These are phyloP conservation scores for Glyphotaelius pellucidus DNA, from an alignment of 2,888 invertebrate genomes.

Conservation along the genomic window DNA sequence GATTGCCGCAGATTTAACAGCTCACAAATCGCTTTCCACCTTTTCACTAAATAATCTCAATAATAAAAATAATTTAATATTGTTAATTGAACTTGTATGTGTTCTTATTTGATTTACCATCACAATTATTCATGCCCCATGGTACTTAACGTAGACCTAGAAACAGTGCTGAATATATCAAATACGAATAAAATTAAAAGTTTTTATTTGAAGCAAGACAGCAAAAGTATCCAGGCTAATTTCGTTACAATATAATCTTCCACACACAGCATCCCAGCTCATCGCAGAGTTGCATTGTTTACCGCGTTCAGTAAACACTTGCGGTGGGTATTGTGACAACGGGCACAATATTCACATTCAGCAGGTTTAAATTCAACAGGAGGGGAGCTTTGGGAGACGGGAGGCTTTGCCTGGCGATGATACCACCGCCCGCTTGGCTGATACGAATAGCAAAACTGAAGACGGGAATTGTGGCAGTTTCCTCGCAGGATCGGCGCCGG, in stretches of 20 bases:
- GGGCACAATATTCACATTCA: not conserved
- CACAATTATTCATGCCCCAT: too few species aligned
- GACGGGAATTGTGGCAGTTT: conserved; percentile 51
- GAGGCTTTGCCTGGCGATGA: not conserved
- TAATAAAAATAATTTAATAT: too few species aligned
- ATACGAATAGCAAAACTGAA: not conserved
- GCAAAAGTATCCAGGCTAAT: not conserved
- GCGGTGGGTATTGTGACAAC: not conserved
- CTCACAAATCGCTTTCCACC: too few species aligned
- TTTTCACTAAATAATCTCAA: too few species aligned
- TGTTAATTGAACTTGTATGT: too few species aligned
- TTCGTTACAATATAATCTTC: not conserved
- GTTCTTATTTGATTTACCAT: too few species aligned
- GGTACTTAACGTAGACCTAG: too few species aligned
- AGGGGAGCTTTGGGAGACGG: not conserved
- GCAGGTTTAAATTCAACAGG: not conserved
- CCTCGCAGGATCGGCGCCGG: conserved; percentile 15
- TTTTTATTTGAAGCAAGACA: not conserved
- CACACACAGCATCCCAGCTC: not conserved
- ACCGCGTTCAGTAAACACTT: not conserved
- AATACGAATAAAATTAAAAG: too few species aligned
- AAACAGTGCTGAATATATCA: too few species aligned
- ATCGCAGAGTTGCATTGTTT: not conserved
- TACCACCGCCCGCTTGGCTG: not conserved
- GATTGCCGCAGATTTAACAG: too few species aligned